Base-by-base conservation (phyloP, 1,140 invertebrate genomes). In the Sminthurides bifidus region DNA sequence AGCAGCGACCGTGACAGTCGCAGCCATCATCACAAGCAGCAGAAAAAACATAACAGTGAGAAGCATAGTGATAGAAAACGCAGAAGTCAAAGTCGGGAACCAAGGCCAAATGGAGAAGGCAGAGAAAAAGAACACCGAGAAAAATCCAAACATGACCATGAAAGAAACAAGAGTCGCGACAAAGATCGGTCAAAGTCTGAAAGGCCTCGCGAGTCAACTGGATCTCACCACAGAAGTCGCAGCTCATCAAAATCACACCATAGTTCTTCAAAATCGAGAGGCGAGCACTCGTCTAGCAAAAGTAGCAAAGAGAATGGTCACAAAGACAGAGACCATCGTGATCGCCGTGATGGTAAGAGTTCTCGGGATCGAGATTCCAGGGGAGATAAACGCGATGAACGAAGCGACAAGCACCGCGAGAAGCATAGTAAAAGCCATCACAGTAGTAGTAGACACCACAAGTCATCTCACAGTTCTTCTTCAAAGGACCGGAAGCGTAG, bases 1-100 rank as follows among this genome's bases (percentile, higher is more conserved):
- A 52, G 15, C 27, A 44, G 41, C 35, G 44, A 26, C 26, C n/a
- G 24, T 49, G 41, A 51, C 10, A 43, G 40, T 43, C 14, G 40
- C 21, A 6, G 40, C 14, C 10, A 43, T 43, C 40, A 43, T 43
- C 6, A 43, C 21, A 8, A 41, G 40, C 17, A 17, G 10, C 41
- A 21, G 6, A 6, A 19, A 10, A 10, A 44, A 14, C 41, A 44
- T 44, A 6, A 44, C 21, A 44, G 17, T 10, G 41, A 44, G 14
- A 21, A n/a, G 8, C 6, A 19, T 21, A 19, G 41, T 10, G 41
- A 19, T 24, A 54, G 21, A 14, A 51, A 40, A 15, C 8, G n/a
- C 21, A 52, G 40, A 26, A 54, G 15, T 14, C 30, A 24, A 2
- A 51, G 51, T 27, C 24, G 24, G 10, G 21, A n/a, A n/a, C n/a